Evolutionary conservation across 2,113 vertebrate species (phyloP).

Genomic region (Leucopsar rothschildi): DNA sequence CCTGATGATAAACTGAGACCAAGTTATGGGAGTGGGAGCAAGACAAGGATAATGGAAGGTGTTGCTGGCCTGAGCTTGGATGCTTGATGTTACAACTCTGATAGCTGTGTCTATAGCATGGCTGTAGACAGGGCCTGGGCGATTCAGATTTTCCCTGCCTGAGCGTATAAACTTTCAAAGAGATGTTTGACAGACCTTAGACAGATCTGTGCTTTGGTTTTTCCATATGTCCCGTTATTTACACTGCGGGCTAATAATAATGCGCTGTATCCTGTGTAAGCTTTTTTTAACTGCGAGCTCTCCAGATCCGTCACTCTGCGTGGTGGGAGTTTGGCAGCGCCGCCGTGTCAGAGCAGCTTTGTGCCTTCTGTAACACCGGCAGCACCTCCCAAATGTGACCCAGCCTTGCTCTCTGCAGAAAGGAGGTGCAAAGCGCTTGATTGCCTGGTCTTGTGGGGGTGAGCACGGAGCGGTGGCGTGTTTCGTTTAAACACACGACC

Average conservation of each 20-base stretch:
- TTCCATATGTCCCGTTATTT: neutral
- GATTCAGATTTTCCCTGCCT: neutral
- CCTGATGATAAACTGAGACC: neutral
- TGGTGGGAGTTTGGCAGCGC: neutral
- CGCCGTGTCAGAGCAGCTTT: neutral
- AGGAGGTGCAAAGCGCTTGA: neutral
- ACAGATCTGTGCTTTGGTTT: neutral
- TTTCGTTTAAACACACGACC: fast-evolving
- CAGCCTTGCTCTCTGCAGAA: neutral
- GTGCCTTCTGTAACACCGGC: neutral
- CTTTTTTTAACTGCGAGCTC: neutral
- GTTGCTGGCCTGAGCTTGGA: neutral
- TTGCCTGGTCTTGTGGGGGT: neutral
- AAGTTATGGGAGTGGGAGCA: neutral
- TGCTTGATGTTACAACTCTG: neutral
- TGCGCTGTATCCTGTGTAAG: neutral
- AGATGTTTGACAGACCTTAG: neutral
- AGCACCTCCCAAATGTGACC: neutral
- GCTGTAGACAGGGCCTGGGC: neutral
- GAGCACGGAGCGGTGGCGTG: fast-evolving
- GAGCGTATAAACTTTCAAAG: neutral
- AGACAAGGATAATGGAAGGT: neutral
- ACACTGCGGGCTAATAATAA: neutral
- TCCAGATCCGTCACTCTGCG: fast-evolving
- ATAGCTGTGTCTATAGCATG: neutral